phyloP scores from a whole-genome alignment of 2,113 vertebrate genomes.

The Aphelocoma coerulescens region DNA sequence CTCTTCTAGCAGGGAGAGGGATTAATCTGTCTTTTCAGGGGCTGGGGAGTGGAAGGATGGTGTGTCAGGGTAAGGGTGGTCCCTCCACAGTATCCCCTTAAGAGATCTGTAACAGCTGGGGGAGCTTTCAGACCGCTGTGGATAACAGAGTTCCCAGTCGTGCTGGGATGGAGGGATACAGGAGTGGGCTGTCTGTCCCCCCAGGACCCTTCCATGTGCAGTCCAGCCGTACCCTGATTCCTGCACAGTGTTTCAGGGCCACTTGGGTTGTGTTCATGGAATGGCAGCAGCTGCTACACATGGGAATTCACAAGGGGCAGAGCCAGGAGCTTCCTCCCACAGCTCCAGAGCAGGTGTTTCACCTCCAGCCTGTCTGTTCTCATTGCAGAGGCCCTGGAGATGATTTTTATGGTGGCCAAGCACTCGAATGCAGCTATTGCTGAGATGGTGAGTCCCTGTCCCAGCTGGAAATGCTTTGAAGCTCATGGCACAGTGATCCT shows the following conservation, averaged over 20 bases:
- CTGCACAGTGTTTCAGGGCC: background rate
- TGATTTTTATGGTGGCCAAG: constrained; percentile 76
- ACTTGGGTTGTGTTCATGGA: background rate
- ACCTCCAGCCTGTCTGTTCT: background rate
- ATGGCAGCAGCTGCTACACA: background rate
- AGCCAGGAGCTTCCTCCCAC: background rate
- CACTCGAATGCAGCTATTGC: constrained; percentile 74
- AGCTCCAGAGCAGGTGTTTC: background rate
- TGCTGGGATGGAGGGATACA: background rate
- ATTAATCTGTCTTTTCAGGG: background rate
- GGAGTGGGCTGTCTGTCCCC: background rate
- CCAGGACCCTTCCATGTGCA: accelerated
- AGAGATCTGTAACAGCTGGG: background rate
- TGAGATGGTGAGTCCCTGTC: constrained; percentile 70
- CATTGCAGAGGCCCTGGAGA: constrained; percentile 69
- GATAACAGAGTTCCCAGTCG: background rate
- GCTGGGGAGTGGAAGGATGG: background rate
- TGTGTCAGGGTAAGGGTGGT: background rate
- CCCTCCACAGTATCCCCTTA: background rate
- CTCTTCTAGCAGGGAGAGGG: background rate
- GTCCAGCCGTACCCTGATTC: accelerated
- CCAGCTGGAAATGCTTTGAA: background rate
- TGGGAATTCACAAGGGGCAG: background rate
- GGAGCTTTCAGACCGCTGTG: background rate
- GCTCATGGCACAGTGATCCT: accelerated